phyloP scores from a whole-genome alignment of 2,113 vertebrate species.

The Chroicocephalus ridibundus region DNA sequence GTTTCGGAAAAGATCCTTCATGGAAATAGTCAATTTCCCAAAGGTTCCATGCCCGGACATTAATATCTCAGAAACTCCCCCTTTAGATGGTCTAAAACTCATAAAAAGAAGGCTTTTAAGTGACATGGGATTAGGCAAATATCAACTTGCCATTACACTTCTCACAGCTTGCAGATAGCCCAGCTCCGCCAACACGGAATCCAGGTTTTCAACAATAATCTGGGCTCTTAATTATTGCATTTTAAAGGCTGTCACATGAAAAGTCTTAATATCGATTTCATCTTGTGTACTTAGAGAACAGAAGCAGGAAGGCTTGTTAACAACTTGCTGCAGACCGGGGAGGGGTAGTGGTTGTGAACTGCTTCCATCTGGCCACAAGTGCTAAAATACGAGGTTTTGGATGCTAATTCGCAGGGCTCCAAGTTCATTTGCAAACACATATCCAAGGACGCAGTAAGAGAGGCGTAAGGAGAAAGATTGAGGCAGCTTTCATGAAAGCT shows the following conservation, averaged over 20 bases:
- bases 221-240: neutral
- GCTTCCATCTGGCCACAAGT: neutral
- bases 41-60: neutral
- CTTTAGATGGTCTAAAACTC: neutral
- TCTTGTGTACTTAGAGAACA: neutral
- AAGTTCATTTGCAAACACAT: neutral
- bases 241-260: neutral
- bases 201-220: neutral
- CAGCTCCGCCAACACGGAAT: neutral
- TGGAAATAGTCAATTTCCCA: neutral
- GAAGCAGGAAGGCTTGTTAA: neutral
- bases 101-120: neutral
- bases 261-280: neutral
- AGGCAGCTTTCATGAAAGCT: neutral
- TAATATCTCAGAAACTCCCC: neutral
- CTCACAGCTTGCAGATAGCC: neutral
- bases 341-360: neutral
- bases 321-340: neutral
- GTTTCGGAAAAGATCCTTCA: neutral
- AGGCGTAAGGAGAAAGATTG: neutral
- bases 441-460: neutral
- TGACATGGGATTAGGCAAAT: neutral
- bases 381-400: neutral
- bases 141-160: neutral
- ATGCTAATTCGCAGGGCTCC: accelerated